Conservation (phyloP, 1,140 invertebrate species). For the Elysia chlorotica region DNA sequence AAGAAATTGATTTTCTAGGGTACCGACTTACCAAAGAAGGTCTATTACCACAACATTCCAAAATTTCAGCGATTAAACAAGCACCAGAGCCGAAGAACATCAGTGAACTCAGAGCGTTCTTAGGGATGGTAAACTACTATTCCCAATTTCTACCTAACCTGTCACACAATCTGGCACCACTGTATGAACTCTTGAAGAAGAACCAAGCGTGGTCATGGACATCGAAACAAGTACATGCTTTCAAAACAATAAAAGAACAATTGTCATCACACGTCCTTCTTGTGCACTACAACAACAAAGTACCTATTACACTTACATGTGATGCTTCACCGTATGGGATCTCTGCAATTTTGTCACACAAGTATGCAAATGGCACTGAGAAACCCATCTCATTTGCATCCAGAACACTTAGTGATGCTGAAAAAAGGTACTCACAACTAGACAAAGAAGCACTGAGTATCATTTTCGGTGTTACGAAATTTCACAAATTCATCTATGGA, state of each 20-base stretch:
- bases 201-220: slow-evolving; percentile 27
- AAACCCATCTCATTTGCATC: slow-evolving; percentile 63
- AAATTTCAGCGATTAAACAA: slow-evolving; percentile 26
- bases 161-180: slow-evolving; percentile 13
- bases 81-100: not conserved
- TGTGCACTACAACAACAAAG: slow-evolving; percentile 4
- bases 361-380: slow-evolving; percentile 16
- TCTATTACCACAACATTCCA: slow-evolving; percentile 32
- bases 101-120: not conserved
- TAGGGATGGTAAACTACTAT: slow-evolving; percentile 1
- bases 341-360: slow-evolving; percentile 39
- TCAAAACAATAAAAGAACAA: slow-evolving; percentile 37
- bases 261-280: slow-evolving; percentile 55
- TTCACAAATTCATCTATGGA: slow-evolving; percentile 65
- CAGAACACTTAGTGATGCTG: slow-evolving; percentile 55
- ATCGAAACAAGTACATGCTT: not conserved
- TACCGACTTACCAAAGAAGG: not conserved
- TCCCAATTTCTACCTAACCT: not conserved
- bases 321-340: slow-evolving; percentile 65
- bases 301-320: slow-evolving; percentile 58
- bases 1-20: not conserved
- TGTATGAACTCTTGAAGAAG: slow-evolving; percentile 29
- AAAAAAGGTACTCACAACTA: slow-evolving; percentile 65
- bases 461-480: slow-evolving; percentile 61
- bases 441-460: slow-evolving; percentile 66